These are phyloP conservation scores for Crocallis elinguaria DNA, from an alignment of 2,888 invertebrate genomes.

Conservation along the genomic window DNA sequence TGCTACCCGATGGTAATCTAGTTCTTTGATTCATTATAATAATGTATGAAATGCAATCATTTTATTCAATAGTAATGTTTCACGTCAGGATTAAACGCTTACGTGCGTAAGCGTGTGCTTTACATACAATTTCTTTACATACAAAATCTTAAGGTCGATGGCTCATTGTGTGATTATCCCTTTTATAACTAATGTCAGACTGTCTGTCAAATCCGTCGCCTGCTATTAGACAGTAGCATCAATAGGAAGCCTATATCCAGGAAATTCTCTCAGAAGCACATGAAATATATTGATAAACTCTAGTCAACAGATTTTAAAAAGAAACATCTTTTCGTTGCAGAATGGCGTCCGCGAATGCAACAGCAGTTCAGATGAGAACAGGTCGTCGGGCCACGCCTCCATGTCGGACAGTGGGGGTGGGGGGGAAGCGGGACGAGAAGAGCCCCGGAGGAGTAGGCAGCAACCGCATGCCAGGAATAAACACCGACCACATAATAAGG, in stretches of 20 bases:
- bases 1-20: slow-evolving; percentile 35
- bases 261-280: too few relatives aligned
- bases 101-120: too few relatives aligned
- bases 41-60: slow-evolving; percentile 11
- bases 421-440: slow-evolving; percentile 78
- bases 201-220: too few relatives aligned
- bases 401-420: slow-evolving; percentile 96
- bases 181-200: too few relatives aligned
- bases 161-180: too few relatives aligned
- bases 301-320: too few relatives aligned
- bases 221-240: too few relatives aligned
- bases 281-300: too few relatives aligned
- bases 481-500: slow-evolving; percentile 85
- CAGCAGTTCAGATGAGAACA: slow-evolving; percentile 95
- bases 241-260: too few relatives aligned
- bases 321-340: slow-evolving; percentile 56
- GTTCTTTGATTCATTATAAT: slow-evolving; percentile 17
- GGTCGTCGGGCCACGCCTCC: slow-evolving; percentile 96
- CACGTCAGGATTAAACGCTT: too few relatives aligned
- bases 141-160: too few relatives aligned
- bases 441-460: slow-evolving; percentile 85
- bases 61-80: neutral
- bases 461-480: slow-evolving; percentile 87
- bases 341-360: slow-evolving; percentile 89
- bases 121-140: too few relatives aligned